Evolutionary conservation across 2,888 invertebrate species (phyloP).

Genomic region (Caenorhabditis sp.): DNA sequence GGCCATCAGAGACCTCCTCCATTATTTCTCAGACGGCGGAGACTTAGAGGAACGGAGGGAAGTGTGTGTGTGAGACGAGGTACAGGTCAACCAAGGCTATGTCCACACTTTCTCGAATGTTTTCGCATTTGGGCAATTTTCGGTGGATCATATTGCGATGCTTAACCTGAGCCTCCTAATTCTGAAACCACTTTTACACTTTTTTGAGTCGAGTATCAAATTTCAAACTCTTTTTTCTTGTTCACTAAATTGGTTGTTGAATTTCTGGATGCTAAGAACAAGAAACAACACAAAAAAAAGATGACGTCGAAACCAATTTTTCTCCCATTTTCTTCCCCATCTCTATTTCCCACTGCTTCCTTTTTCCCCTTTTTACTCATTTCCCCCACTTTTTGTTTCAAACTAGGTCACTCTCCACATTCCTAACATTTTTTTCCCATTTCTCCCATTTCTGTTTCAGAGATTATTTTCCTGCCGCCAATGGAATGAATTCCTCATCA

Average conservation of each 20-base stretch:
- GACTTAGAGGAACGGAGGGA: not conserved
- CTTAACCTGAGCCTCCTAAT: no score
- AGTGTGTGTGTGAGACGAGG: slow-evolving; percentile 11
- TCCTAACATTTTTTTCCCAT: not conserved
- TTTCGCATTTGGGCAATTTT: slow-evolving; percentile 17
- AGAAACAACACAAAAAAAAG: not conserved
- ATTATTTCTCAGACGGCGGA: not conserved
- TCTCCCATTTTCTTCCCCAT: not conserved
- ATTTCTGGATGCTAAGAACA: not conserved
- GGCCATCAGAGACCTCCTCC: slow-evolving; percentile 17
- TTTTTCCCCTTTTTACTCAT: not conserved
- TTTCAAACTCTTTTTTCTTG: no score
- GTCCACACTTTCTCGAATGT: slow-evolving; percentile 36
- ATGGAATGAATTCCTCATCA: not conserved
- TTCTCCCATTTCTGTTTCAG: not conserved
- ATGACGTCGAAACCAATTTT: slow-evolving; percentile 30
- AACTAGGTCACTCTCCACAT: slow-evolving; percentile 41
- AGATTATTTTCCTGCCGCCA: not conserved
- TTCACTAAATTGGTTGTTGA: no score
- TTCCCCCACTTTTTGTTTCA: slow-evolving; percentile 11
- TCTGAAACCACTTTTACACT: no score
- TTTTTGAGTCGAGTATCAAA: no score
- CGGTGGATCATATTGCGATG: not conserved
- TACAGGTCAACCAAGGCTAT: slow-evolving; percentile 46
- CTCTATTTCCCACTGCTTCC: slow-evolving; percentile 12